Percentiles rank a stretch among this genome's conserved stretches.
These are phyloP conservation scores for Noctua fimbriata DNA, from an alignment of 2,888 invertebrate species.

Conservation along the genomic window DNA sequence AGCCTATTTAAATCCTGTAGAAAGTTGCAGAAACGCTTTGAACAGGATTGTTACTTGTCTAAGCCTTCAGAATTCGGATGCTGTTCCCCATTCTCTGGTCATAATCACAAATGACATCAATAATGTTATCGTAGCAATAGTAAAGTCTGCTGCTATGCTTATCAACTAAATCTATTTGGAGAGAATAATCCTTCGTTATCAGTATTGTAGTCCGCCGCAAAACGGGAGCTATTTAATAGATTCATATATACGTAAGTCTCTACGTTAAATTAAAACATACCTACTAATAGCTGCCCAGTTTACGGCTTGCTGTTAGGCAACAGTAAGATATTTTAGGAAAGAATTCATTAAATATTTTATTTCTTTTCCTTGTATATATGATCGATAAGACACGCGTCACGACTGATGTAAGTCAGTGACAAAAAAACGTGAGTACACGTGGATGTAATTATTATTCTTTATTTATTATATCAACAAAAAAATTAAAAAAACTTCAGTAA, in stretches of 20 bases:
- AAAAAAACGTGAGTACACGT: background rate
- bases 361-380: background rate
- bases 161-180: slow-evolving; percentile 84
- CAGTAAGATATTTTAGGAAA: background rate
- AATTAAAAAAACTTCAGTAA: too few species aligned
- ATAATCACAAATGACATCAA: slow-evolving; percentile 1
- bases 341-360: background rate
- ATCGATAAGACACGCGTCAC: background rate
- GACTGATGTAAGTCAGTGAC: background rate
- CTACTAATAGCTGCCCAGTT: background rate
- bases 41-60: background rate
- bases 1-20: background rate
- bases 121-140: slow-evolving; percentile 16
- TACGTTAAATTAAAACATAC: background rate
- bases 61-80: too few species aligned
- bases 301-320: too few species aligned
- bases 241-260: background rate
- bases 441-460: background rate
- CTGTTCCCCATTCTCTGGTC: background rate
- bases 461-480: background rate
- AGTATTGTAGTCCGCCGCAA: slow-evolving; percentile 67
- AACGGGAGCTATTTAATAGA: slow-evolving; percentile 37
- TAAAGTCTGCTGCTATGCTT: slow-evolving; percentile 69
- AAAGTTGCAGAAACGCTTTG: background rate
- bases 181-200: slow-evolving; percentile 83